Evolutionary conservation across 2,797 vertebrate genomes (phyloP).

Genomic region (Danionella dracula): DNA sequence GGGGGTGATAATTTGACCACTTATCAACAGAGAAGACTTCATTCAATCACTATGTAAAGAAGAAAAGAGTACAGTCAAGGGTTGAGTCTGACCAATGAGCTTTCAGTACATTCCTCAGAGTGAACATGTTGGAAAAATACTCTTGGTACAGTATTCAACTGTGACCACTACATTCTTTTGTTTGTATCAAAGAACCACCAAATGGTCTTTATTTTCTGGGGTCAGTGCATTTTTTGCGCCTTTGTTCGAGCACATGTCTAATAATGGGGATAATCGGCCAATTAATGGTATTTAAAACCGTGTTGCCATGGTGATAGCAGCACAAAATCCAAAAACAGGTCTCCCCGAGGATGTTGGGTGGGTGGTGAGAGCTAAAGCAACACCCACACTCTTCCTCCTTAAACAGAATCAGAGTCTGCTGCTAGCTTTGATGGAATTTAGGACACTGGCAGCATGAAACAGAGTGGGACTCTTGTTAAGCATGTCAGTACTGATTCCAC

Average conservation of each 20-base stretch:
- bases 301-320: slow-evolving; percentile 59
- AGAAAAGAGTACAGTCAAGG: slow-evolving; percentile 28
- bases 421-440: slow-evolving; percentile 43
- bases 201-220: slow-evolving; percentile 44
- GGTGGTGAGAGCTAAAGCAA: slow-evolving; percentile 47
- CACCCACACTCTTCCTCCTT: slow-evolving; percentile 53
- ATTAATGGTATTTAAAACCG: slow-evolving; percentile 56
- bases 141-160: slow-evolving; percentile 18
- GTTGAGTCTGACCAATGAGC: slow-evolving; percentile 7
- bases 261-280: slow-evolving; percentile 61
- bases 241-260: slow-evolving; percentile 51
- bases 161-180: slow-evolving; percentile 31
- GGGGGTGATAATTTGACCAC: slow-evolving; percentile 38
- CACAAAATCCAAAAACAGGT: slow-evolving; percentile 47
- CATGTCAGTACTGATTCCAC: not conserved
- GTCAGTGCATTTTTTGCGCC: slow-evolving; percentile 30
- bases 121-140: slow-evolving; percentile 28
- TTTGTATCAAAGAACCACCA: slow-evolving; percentile 40
- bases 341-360: slow-evolving; percentile 43
- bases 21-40: slow-evolving; percentile 39
- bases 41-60: slow-evolving; percentile 34
- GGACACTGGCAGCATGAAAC: slow-evolving; percentile 33
- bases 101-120: slow-evolving; percentile 11
- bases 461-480: slow-evolving; percentile 16
- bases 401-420: slow-evolving; percentile 41